Conservation (phyloP, 1,140 invertebrate species). For the Micrasema minimum region DNA sequence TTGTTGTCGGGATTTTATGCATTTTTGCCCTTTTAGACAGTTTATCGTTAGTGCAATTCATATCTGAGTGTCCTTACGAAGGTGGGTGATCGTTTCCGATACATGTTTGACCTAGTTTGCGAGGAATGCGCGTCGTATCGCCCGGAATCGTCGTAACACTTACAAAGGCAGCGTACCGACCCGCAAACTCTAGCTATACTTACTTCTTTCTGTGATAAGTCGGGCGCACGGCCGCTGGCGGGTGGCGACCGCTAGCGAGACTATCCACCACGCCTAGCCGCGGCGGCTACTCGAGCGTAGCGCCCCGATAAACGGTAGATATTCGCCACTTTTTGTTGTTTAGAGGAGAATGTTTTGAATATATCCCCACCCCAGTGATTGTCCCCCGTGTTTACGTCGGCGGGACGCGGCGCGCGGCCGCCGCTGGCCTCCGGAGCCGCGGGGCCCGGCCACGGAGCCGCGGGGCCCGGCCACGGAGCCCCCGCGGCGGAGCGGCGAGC, state of each 20-base stretch:
- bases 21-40: slow-evolving; percentile 19
- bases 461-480: background rate
- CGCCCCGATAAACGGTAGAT: slow-evolving; percentile 21
- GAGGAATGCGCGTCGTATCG: slow-evolving; percentile 3
- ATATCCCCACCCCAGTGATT: slow-evolving; percentile 35
- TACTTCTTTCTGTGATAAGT: slow-evolving; percentile 68
- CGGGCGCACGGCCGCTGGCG: slow-evolving; percentile 63
- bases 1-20: slow-evolving; percentile 66
- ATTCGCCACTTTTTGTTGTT: slow-evolving; percentile 27
- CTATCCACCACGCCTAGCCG: slow-evolving; percentile 46
- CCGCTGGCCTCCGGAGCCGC: background rate
- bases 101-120: slow-evolving; percentile 8
- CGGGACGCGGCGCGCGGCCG: background rate
- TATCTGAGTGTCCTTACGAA: background rate
- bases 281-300: slow-evolving; percentile 12
- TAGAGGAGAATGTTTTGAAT: slow-evolving; percentile 39
- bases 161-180: slow-evolving; percentile 54
- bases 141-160: slow-evolving; percentile 20
- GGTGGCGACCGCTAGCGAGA: slow-evolving; percentile 59
- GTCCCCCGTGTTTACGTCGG: slow-evolving; percentile 39
- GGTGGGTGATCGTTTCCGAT: slow-evolving; percentile 16
- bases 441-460: background rate
- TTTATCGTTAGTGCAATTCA: background rate
- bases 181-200: slow-evolving; percentile 65
- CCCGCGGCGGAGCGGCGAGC: background rate